phyloP scores from a whole-genome alignment of 2,797 vertebrate genomes.

The Epinephelus coioides region DNA sequence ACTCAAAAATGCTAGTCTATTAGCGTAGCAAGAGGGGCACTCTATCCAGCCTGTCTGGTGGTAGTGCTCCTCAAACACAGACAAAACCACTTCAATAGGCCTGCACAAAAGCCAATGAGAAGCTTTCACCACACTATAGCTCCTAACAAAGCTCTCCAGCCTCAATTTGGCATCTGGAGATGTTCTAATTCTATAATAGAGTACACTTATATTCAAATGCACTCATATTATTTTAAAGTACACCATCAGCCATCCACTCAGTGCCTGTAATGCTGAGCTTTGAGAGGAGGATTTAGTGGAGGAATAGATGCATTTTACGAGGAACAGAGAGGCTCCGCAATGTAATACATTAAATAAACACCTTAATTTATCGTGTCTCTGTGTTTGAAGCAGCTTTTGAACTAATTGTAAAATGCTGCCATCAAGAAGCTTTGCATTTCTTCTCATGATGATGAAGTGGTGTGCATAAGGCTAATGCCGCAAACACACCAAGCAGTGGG shows the following conservation, averaged over 20 bases:
- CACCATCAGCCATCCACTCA: not conserved
- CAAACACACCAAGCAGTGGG: too few relatives aligned
- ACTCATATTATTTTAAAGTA: slow-evolving; percentile 19
- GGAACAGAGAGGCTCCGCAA: not conserved
- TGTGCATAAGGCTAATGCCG: too few relatives aligned
- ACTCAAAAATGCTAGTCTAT: slow-evolving; percentile 5
- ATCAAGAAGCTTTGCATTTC: not conserved
- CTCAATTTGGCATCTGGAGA: slow-evolving; percentile 31
- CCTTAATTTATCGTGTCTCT: not conserved
- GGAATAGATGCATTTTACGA: not conserved
- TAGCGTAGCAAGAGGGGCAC: slow-evolving; percentile 28
- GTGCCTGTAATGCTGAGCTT: not conserved
- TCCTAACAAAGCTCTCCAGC: slow-evolving; percentile 27
- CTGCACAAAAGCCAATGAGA: slow-evolving; percentile 22
- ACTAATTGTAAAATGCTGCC: not conserved
- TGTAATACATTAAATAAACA: not conserved
- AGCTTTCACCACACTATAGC: slow-evolving; percentile 45
- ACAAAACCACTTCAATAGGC: slow-evolving; percentile 60
- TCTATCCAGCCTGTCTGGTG: slow-evolving; percentile 41
- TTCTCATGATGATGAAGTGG: not conserved
- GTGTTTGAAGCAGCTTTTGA: not conserved
- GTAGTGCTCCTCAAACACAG: slow-evolving; percentile 49
- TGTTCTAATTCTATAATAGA: slow-evolving; percentile 8
- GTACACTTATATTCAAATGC: slow-evolving; percentile 9
- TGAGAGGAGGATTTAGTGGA: not conserved